Percentiles rank a stretch among this genome's conserved stretches.
These are phyloP conservation scores for Uloborus plumipes DNA, from an alignment of 2,888 invertebrate species.

Conservation along the genomic window DNA sequence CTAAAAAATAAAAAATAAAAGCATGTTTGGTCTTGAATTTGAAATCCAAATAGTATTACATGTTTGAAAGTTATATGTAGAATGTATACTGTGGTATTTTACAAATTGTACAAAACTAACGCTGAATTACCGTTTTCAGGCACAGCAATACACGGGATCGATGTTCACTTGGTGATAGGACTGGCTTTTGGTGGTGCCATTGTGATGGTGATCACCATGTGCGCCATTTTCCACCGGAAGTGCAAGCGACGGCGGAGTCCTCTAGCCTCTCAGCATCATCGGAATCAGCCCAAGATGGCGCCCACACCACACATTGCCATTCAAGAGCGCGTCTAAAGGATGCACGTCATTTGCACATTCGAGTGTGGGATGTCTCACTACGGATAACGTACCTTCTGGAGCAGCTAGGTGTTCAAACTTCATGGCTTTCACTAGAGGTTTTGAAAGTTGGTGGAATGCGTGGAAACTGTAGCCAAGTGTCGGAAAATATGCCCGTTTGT, in stretches of 20 bases:
- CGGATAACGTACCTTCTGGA: constrained; percentile 29
- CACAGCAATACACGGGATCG: constrained; percentile 69
- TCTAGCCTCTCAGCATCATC: constrained; percentile 19
- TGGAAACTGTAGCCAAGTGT: no score
- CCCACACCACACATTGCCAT: constrained; percentile 57
- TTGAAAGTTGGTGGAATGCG: no score
- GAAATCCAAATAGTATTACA: no score
- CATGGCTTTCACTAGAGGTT: no score
- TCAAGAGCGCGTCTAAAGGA: constrained; percentile 47
- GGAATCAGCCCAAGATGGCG: constrained; percentile 47
- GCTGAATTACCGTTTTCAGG: constrained; percentile 15
- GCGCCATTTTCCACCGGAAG: constrained; percentile 75
- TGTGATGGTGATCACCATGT: constrained; percentile 73
- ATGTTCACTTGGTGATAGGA: constrained; percentile 76
- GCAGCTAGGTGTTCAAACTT: constrained; percentile 26
- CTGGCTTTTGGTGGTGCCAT: constrained; percentile 74
- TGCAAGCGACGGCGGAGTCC: constrained; percentile 67
- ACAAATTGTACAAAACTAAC: no score
- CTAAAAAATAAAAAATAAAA: no score
- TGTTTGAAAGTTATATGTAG: no score
- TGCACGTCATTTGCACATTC: not conserved
- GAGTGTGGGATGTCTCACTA: not conserved
- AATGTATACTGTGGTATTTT: no score
- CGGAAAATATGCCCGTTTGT: no score
- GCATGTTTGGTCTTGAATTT: no score